A percentile compares a stretch with the other conserved stretches of the same genome.
Evolutionary conservation across 2,888 invertebrate genomes (phyloP).

Genomic region (Meteorus colon): DNA sequence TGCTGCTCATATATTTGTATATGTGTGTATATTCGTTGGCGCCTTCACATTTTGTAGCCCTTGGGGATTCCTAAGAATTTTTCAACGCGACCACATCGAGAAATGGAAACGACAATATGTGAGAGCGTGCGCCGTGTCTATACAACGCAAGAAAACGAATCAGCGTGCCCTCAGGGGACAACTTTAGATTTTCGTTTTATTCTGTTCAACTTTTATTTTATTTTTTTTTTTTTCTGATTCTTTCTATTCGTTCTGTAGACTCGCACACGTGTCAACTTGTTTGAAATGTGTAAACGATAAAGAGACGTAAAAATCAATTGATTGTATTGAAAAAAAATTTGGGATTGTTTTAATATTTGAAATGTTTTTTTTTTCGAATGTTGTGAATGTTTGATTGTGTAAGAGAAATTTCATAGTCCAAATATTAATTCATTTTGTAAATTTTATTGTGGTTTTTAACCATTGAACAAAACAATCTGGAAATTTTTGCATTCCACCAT

Average conservation of each 20-base stretch:
- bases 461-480: too few relatives aligned
- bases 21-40: background rate
- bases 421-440: too few relatives aligned
- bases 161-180: constrained; percentile 37
- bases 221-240: constrained; percentile 29
- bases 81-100: constrained; percentile 5
- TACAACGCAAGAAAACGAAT: constrained; percentile 32
- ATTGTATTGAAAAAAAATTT: constrained; percentile 5
- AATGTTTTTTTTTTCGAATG: too few relatives aligned
- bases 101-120: constrained; percentile 6
- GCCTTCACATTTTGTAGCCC: background rate
- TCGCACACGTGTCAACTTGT: background rate
- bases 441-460: too few relatives aligned
- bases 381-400: too few relatives aligned
- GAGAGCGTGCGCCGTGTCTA: constrained; percentile 29
- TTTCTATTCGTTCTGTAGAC: background rate
- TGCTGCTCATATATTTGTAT: background rate
- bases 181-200: constrained; percentile 10
- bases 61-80: constrained; percentile 16
- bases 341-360: background rate
- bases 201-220: background rate
- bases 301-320: constrained; percentile 48
- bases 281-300: constrained; percentile 45
- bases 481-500: too few relatives aligned
- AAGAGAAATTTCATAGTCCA: too few relatives aligned